Evolutionary conservation across 2,888 invertebrate genomes (phyloP).

Genomic region (Agonopterix arenella): DNA sequence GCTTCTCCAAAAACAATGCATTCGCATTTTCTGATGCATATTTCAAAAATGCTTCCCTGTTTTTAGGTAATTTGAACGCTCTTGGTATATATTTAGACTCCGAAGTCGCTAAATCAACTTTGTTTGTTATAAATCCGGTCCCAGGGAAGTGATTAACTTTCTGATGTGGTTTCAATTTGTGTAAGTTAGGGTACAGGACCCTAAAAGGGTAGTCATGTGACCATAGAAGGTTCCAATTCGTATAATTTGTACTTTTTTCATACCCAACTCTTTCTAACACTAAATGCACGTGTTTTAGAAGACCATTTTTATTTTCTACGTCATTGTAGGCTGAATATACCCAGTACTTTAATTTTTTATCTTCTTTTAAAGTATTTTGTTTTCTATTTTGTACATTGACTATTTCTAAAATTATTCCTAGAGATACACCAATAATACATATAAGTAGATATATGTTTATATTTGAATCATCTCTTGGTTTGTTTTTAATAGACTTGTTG

Average conservation of each 20-base stretch:
- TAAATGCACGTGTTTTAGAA: conserved; percentile 87
- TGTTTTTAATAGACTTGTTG: background rate
- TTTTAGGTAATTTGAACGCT: conserved; percentile 91
- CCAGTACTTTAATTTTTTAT: conserved; percentile 60
- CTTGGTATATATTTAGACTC: conserved; percentile 87
- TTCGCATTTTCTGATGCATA: conserved; percentile 82
- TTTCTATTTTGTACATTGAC: conserved; percentile 38
- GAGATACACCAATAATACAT: conserved; percentile 48
- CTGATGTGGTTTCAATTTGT: conserved; percentile 82
- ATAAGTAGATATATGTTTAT: conserved; percentile 44
- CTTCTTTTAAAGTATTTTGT: background rate
- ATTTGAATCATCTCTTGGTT: conserved; percentile 24
- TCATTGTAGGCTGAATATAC: conserved; percentile 72
- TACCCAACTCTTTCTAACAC: conserved; percentile 88
- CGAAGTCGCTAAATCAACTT: conserved; percentile 90
- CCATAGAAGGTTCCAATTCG: conserved; percentile 93
- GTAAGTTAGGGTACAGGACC: conserved; percentile 65
- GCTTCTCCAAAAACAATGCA: conserved; percentile 91
- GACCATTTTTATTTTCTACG: conserved; percentile 78
- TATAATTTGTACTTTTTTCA: conserved; percentile 66
- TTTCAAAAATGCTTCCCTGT: conserved; percentile 81
- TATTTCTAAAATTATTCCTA: conserved; percentile 49
- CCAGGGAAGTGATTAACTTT: conserved; percentile 96
- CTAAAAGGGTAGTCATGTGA: conserved; percentile 95
- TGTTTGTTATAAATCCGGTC: conserved; percentile 94